Base-by-base conservation (phyloP, 2,113 vertebrate genomes). In the Chlamydotis undulata region DNA sequence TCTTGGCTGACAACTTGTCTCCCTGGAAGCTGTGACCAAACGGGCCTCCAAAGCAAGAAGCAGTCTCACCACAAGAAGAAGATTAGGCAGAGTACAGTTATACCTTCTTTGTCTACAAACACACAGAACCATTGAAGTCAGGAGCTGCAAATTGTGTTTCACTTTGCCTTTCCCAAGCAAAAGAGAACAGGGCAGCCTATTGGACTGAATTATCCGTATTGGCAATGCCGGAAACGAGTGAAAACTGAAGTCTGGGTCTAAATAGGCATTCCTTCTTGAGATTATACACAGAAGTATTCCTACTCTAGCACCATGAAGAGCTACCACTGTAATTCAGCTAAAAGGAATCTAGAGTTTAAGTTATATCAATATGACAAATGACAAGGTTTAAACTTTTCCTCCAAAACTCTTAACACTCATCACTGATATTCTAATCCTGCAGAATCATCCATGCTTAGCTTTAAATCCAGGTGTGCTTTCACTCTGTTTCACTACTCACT, bases 361-460 rank as follows among this genome's bases (percentile, higher is more conserved):
- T 43, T 77, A 14, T 31, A 92, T 69, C 55, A 25, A 45, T 50
- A 37, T 31, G 53, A 76, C 41, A 95, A 94, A 91, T 0, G 3
- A 67, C 10, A 49, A 92, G 67, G 83, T 49, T 83, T 55, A 57
- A 57, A 25, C 73, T 90, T 90, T 83, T 83, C 55, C 56, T 80
- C 76, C 55, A 90, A 80, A 91, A 45, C 71, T 87, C 77, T 87
- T 92, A 77, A 68, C 7, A 25, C 19, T 60, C 57, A 83, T 4
- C 53, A 74, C 1, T 63, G 37, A 80, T 79, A n/a, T 50, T 65
- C 59, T 83, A 79, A 94, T 87, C 87, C 65, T 83, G 67, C 49
- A 60, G 64, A 95, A 85, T 93, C 86, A 96, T 73, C 63, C 47
- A 26, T 7, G n/a, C 50, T 88, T 76, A 93, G 63, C 81, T 87